phyloP scores from a whole-genome alignment of 2,113 vertebrate species.

The Zosterops lateralis region DNA sequence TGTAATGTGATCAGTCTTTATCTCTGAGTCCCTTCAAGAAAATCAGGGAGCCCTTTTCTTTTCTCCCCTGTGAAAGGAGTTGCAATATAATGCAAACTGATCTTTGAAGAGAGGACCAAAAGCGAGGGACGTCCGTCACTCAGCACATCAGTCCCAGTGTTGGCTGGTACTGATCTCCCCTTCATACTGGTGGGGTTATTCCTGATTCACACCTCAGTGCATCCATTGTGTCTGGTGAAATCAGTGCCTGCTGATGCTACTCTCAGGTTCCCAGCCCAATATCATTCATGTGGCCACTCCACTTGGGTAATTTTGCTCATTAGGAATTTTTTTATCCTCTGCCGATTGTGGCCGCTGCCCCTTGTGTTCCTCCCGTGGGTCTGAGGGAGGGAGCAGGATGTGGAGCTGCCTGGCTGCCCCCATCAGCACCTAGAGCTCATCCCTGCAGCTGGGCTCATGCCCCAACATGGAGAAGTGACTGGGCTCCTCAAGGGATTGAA shows the following conservation, averaged over 20 bases:
- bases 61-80: neutral
- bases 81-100: neutral
- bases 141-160: neutral
- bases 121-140: neutral
- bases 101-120: neutral
- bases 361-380: rapidly evolving
- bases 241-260: neutral
- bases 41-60: conserved; percentile 14
- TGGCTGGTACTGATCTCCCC: neutral
- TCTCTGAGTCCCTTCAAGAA: conserved; percentile 49
- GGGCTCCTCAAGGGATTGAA: neutral
- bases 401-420: neutral
- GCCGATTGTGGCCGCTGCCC: rapidly evolving
- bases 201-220: neutral
- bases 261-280: neutral
- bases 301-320: neutral
- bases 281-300: neutral
- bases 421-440: neutral
- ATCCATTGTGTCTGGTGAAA: neutral
- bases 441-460: neutral
- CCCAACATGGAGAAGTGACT: neutral
- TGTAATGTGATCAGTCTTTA: conserved; percentile 44
- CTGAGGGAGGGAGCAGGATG: neutral
- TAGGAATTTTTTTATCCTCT: rapidly evolving
- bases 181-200: neutral